Base-by-base conservation (phyloP, 1,140 invertebrate genomes). In the Heliconius eleuchia region DNA sequence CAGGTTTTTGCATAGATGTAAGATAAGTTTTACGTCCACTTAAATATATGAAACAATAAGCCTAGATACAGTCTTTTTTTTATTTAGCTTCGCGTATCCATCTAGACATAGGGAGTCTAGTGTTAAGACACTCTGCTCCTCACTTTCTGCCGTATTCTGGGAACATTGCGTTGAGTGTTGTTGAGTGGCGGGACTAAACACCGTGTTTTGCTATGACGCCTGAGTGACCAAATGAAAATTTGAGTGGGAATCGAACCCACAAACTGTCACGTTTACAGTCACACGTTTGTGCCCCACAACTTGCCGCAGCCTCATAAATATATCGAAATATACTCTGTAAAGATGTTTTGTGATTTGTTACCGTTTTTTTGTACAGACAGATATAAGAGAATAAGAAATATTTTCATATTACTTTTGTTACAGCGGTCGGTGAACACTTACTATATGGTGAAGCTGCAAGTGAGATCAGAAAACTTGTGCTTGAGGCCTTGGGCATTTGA, bases 381-480 rank as follows among this genome's bases (percentile, higher is more conserved):
- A 7, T n/a, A 57, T 2, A 30, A 16, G 1, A 66, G 13, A 30
- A 13, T 27, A 66, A 27, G 18, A 66, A 27, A 66, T 16, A 66
- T n/a, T 72, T 46, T 42, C 2, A 52, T 57, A 19, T 9, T 46
- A 39, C 60, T 27, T 52, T 71, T 75, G 70, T 86, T 82, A 39
- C 96, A 97, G 93, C 95, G 97, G 30, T 97, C 98, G 4, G 97
- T 97, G 85, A 98, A 98, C 91, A 98, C 98, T 95, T 99, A 99
- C 92, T 99, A 99, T 95, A 98, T 99, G 97, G 97, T 98, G 84
- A 99, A 99, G 94, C 95, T 99, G 84, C 97, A 98, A 95, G 96
- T 99, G 83, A 95, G 98, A 94, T 98, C 98, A 83, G 98, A 99
- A 87, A 98, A 98, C 89, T 97, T 99, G 11, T 99, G 98, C 87